Percentiles rank a stretch among this genome's conserved stretches.
Evolutionary conservation across 2,888 invertebrate genomes (phyloP).

Genomic region (Ophion ellenae): DNA sequence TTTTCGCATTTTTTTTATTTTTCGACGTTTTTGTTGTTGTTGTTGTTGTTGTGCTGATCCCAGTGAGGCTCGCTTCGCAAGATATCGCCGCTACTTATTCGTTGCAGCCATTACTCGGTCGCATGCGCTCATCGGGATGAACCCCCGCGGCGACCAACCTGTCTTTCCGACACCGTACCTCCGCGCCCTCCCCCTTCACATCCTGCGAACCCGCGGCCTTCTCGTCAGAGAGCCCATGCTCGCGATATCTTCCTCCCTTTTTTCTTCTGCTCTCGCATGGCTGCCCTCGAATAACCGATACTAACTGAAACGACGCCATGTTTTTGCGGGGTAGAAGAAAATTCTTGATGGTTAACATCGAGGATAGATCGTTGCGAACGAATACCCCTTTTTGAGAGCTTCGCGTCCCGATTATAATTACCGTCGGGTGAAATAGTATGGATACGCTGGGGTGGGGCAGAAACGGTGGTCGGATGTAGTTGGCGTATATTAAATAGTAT

Average conservation of each 20-base stretch:
- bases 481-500: no score
- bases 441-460: no score
- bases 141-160: slow-evolving; percentile 83
- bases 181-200: slow-evolving; percentile 50
- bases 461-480: no score
- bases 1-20: slow-evolving; percentile 5
- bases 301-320: slow-evolving; percentile 64
- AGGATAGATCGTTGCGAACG: not conserved
- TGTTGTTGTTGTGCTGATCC: not conserved
- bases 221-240: slow-evolving; percentile 34
- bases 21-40: slow-evolving; percentile 61
- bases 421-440: no score
- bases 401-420: no score
- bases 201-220: slow-evolving; percentile 6
- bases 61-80: slow-evolving; percentile 33
- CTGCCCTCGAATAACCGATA: slow-evolving; percentile 75
- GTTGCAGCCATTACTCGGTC: slow-evolving; percentile 69
- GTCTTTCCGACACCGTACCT: slow-evolving; percentile 81
- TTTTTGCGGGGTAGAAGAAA: slow-evolving; percentile 1
- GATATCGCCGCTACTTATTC: slow-evolving; percentile 59
- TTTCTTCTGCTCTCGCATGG: slow-evolving; percentile 6
- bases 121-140: slow-evolving; percentile 75
- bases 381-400: no score
- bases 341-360: not conserved
- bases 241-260: slow-evolving; percentile 46